Evolutionary conservation across 2,888 invertebrate species (phyloP).

Genomic region (Ennomos quercinarius): DNA sequence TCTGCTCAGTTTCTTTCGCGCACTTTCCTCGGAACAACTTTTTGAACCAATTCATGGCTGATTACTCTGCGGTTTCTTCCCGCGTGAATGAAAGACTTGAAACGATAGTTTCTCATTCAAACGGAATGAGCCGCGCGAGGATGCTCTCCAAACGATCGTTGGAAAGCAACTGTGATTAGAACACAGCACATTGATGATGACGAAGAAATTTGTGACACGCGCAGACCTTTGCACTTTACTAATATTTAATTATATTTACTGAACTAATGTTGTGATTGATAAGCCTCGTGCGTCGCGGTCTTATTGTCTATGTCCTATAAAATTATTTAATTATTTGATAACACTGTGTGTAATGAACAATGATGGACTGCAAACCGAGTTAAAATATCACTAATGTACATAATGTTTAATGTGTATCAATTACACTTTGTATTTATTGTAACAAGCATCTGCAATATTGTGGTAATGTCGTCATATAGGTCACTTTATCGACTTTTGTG

Average conservation of each 20-base stretch:
- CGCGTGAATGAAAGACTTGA: constrained; percentile 87
- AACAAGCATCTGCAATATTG: constrained; percentile 47
- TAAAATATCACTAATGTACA: constrained; percentile 24
- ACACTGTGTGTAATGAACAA: constrained; percentile 48
- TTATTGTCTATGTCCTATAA: constrained; percentile 68
- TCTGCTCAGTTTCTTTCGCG: constrained; percentile 71
- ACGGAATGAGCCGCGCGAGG: constrained; percentile 45
- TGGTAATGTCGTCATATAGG: constrained; percentile 27
- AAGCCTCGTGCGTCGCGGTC: constrained; percentile 66
- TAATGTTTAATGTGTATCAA: constrained; percentile 17
- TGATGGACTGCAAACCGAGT: constrained; percentile 41
- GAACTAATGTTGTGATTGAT: constrained; percentile 68
- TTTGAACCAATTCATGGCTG: constrained; percentile 88
- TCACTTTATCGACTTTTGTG: constrained; percentile 19
- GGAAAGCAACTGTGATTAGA: constrained; percentile 56
- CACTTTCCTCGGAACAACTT: constrained; percentile 85
- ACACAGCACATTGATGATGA: constrained; percentile 41
- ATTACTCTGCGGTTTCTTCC: constrained; percentile 86
- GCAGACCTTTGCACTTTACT: constrained; percentile 79
- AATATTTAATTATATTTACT: constrained; percentile 75
- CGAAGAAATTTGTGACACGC: constrained; percentile 69
- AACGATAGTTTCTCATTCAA: constrained; percentile 87
- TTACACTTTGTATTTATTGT: constrained; percentile 29
- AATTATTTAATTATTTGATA: constrained; percentile 68
- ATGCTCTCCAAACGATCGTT: constrained; percentile 52